Conservation (phyloP, 2,888 invertebrate genomes). For the Torymus aiolomorphi region DNA sequence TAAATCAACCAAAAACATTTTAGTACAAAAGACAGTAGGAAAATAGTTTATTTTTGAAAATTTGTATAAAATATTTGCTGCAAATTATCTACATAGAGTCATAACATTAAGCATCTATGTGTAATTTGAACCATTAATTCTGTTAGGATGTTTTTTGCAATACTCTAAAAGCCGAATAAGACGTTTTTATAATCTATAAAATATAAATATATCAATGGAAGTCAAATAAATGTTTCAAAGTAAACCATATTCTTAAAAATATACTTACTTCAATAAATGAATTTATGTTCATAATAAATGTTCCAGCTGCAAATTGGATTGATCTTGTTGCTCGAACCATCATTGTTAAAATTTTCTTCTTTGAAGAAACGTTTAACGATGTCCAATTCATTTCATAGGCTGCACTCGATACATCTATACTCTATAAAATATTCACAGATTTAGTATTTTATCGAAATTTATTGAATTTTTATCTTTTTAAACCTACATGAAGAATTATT, state of each 20-base stretch:
- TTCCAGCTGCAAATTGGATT: constrained; percentile 34
- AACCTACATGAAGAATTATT: constrained; percentile 44
- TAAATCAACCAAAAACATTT: no score
- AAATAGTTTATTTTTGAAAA: no score
- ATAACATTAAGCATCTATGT: no score
- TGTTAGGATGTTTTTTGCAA: constrained; percentile 28
- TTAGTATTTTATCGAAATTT: no score
- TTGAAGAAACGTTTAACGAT: neutral
- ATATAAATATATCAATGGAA: neutral
- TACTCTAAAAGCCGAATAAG: constrained; percentile 48
- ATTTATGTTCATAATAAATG: constrained; percentile 48
- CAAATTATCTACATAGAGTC: no score
- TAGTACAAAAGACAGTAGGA: no score
- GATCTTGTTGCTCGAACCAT: constrained; percentile 42
- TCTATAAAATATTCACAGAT: constrained; percentile 18
- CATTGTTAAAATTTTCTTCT: constrained; percentile 44
- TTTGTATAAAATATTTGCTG: no score
- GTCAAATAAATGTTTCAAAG: neutral
- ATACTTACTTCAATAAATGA: constrained; percentile 51
- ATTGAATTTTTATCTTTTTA: neutral
- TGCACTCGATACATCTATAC: constrained; percentile 38
- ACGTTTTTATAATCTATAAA: constrained; percentile 35
- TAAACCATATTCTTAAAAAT: no score
- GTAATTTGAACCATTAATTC: no score
- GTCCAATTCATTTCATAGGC: constrained; percentile 48